Evolutionary conservation across 2,888 invertebrate genomes (phyloP), one percentile per base, ranked within the genome.

Genomic region (Pyrrhia umbra): DNA sequence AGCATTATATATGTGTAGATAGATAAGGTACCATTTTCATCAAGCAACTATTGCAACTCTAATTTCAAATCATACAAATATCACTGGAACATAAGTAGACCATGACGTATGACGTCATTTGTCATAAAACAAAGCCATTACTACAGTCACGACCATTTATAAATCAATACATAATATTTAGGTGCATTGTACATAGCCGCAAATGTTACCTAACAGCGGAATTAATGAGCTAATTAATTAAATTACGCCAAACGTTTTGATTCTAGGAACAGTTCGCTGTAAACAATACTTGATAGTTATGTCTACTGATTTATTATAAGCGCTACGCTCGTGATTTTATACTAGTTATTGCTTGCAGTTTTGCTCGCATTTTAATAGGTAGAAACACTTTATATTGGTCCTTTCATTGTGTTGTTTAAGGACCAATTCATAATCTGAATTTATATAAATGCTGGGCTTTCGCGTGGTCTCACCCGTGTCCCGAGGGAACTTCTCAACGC

Each of bases 151-250:
- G 30, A 21, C 23, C 39, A 1, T 46, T 54, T n/a, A 46, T 30
- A 55, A 66, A 64, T 64, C 66, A 66, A 54, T 55, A 54, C 16
- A 21, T 37, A 49, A 18, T 49, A 40, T 42, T 42, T 20, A 15
- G 25, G 25, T 56, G 42, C 23, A 20, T 20, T 37, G 27, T 57
- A 51, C 68, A 66, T 50, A 62, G 51, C 80, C 75, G 67, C 88
- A 88, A 85, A 85, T 85, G 87, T 87, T 85, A 78, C 84, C 74
- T 34, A 60, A 73, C 52, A 80, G 79, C 79, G 79, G 85, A 84
- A 89, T 87, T 87, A 87, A 90, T 86, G 85, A 84, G 83, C 78
- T 85, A 87, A 89, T 89, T 89, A 85, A 87, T 90, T 83, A 84
- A 65, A 64, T 63, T 63, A 40, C 54, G 43, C 52, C 52, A 66